These are phyloP conservation scores for Lathronympha strigana DNA, from an alignment of 2,888 invertebrate genomes.

Conservation along the genomic window DNA sequence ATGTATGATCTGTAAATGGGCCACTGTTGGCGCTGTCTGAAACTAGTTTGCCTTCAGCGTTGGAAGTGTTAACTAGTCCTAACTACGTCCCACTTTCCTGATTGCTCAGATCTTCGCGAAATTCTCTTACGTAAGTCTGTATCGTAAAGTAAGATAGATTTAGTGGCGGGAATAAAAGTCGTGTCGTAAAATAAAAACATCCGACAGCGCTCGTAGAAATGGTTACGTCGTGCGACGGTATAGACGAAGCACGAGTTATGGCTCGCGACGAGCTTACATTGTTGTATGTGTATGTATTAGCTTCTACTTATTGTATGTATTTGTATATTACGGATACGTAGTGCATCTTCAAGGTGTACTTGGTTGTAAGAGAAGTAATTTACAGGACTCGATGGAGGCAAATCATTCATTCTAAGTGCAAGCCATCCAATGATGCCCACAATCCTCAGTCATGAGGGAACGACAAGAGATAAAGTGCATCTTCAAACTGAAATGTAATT, in stretches of 20 bases:
- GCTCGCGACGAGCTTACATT: conserved; percentile 3
- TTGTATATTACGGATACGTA: neutral
- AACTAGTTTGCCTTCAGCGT: conserved; percentile 12
- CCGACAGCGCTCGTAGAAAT: conserved; percentile 17
- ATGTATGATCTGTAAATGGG: neutral
- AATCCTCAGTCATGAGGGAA: too few relatives aligned
- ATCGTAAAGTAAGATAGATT: conserved; percentile 27
- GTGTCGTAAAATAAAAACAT: conserved; percentile 26
- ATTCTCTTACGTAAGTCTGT: conserved; percentile 27
- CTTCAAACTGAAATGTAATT: too few relatives aligned
- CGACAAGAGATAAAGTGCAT: too few relatives aligned
- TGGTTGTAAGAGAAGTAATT: too few relatives aligned
- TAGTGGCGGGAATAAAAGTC: conserved; percentile 26
- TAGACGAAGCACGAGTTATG: conserved; percentile 9
- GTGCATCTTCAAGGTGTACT: neutral
- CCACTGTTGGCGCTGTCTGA: neutral
- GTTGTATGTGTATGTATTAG: neutral
- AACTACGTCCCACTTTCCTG: conserved; percentile 26
- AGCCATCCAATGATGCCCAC: too few relatives aligned
- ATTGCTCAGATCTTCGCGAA: conserved; percentile 16
- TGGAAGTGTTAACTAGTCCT: conserved; percentile 20
- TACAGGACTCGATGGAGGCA: too few relatives aligned
- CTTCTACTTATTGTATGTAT: neutral
- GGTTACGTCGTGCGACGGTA: conserved; percentile 10
- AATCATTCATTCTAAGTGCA: too few relatives aligned